Evolutionary conservation across 2,797 vertebrate genomes (phyloP), one percentile per base, ranked within the genome.

Genomic region (Cirrhinus molitorella): DNA sequence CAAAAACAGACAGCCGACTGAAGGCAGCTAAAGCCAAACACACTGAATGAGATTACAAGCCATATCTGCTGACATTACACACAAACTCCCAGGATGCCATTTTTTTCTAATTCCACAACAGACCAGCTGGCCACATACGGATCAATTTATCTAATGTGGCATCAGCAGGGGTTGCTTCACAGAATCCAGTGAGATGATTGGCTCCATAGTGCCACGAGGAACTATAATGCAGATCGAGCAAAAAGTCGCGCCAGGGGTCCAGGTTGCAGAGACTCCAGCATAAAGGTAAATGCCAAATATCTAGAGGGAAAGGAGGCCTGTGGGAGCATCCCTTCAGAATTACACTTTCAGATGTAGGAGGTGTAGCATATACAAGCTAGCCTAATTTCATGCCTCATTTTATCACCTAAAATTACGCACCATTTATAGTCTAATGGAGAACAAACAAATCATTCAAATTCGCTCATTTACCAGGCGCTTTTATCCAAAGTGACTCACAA

Each of bases 121-220:
- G 75, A 49, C 23, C 59, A 65, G 75, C 75, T 92, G 93, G 92
- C 89, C 89, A 88, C 88, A 67, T 88, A 91, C 87, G 87, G 89
- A 91, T 92, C 91, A 89, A 90, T 93, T 89, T 91, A 91, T 93
- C 90, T 89, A 47, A 85, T 71, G 87, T 83, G 89, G 83, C 87
- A 86, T 90, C 85, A 63, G 90, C 89, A 86, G 86, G 78, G 71
- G 84, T 88, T 83, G 73, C 91, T 91, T 91, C 92, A 91, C 91
- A 49, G 40, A 59, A 55, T 34, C 34, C 51, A 34, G 17, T 3
- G 23, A 82, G 73, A 43, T 49, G 61, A 72, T 65, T 45, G 59
- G 45, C 57, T 80, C 51, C 19, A 57, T 25, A 66, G 47, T 37
- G 59, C 49, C 25, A 47, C 25, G 43, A 80, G 83, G n/a, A 80